A percentile compares a stretch with the other conserved stretches of the same genome.
Evolutionary conservation across 2,797 vertebrate genomes (phyloP).

Genomic region (Poliocrania exsul): DNA sequence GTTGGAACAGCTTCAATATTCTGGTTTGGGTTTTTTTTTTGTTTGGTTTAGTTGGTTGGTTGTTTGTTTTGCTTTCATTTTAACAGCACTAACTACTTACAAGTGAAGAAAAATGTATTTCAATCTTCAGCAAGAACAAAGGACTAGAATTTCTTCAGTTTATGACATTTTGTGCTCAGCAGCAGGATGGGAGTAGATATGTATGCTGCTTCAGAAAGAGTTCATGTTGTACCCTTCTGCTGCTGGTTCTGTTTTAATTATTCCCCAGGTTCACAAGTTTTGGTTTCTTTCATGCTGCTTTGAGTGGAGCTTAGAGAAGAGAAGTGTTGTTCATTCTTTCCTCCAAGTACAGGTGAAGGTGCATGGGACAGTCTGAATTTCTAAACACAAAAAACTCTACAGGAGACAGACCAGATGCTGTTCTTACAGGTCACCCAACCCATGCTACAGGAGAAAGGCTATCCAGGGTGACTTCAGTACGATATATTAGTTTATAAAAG

Average conservation of each 20-base stretch:
- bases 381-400: not conserved
- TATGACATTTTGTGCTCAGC: not conserved
- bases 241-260: not conserved
- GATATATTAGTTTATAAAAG: not conserved
- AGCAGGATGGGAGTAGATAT: not conserved
- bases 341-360: not conserved
- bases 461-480: not conserved
- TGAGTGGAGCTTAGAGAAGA: not conserved
- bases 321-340: not conserved
- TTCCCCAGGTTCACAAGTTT: not conserved
- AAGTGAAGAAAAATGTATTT: not conserved
- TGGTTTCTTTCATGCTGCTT: not conserved
- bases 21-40: not conserved
- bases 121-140: not conserved
- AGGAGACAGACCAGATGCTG: not conserved
- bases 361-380: not conserved
- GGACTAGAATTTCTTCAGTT: not conserved
- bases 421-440: not conserved
- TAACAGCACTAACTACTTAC: not conserved
- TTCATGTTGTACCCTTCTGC: not conserved
- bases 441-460: fast-evolving
- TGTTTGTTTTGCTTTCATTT: not conserved
- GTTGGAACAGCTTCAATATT: not conserved
- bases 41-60: fast-evolving
- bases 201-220: not conserved